phyloP scores from a whole-genome alignment of 2,797 vertebrate genomes.

The Xenops minutus region DNA sequence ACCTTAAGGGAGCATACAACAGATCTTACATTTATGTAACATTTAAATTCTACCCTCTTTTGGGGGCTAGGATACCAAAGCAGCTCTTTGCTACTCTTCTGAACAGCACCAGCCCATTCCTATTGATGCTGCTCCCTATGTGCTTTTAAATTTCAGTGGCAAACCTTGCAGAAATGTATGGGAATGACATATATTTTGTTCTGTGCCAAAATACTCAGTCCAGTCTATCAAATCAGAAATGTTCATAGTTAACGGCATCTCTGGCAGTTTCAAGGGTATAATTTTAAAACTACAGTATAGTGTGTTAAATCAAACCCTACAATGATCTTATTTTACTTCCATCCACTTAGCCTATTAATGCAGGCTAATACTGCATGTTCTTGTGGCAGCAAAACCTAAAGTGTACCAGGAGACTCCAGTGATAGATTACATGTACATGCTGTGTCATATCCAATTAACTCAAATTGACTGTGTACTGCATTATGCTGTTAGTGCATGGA shows the following conservation, averaged over 20 bases:
- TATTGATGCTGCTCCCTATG: not conserved
- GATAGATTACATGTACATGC: constrained; percentile 93
- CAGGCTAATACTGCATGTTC: constrained; percentile 84
- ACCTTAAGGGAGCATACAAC: not conserved
- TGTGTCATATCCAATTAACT: constrained; percentile 98
- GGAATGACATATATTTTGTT: not conserved
- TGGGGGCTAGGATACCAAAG: not conserved
- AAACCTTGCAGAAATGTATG: not conserved
- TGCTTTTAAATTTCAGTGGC: not conserved
- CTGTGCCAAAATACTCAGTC: not conserved
- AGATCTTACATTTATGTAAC: not conserved
- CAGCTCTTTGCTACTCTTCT: not conserved
- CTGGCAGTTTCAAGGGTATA: not conserved
- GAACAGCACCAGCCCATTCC: not conserved
- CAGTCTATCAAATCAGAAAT: not conserved
- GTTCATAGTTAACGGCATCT: not conserved
- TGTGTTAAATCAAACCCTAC: constrained; percentile 36
- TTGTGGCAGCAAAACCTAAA: constrained; percentile 87
- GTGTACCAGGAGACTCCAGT: constrained; percentile 84
- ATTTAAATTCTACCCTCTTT: not conserved
- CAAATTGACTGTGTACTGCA: constrained; percentile 91
- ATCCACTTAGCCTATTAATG: constrained; percentile 82
- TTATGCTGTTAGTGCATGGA: constrained; percentile 88
- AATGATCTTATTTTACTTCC: constrained; percentile 47
- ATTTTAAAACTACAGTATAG: not conserved